These are phyloP conservation scores for Drosophila auraria DNA, from an alignment of 1,140 invertebrate genomes.

Conservation along the genomic window DNA sequence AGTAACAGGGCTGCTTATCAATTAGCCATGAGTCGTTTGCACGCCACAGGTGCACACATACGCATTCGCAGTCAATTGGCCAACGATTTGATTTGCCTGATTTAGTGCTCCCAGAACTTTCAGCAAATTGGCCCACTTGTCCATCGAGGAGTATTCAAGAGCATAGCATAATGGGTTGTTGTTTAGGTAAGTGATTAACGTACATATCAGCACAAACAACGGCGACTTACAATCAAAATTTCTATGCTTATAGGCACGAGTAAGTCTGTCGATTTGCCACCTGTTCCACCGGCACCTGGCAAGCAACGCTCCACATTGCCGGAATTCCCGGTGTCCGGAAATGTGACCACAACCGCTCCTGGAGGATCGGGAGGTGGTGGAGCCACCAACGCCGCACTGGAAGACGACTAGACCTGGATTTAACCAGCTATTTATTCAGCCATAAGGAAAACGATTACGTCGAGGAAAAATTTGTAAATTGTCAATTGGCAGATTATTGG, in stretches of 20 bases:
- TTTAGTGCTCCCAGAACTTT: constrained; percentile 72
- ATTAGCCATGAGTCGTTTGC: constrained; percentile 64
- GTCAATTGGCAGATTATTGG: constrained; percentile 33
- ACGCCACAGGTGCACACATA: constrained; percentile 49
- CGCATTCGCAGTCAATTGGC: constrained; percentile 60
- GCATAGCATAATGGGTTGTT: constrained; percentile 69
- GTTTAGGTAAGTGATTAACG: constrained; percentile 62
- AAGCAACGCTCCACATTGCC: constrained; percentile 57
- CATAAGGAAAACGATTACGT: constrained; percentile 20
- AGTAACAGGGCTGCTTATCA: constrained; percentile 69
- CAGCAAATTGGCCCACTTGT: constrained; percentile 28
- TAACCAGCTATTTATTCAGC: too few species aligned
- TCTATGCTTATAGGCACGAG: constrained; percentile 53
- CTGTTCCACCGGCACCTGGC: constrained; percentile 61
- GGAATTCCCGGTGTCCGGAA: constrained; percentile 52
- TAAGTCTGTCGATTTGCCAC: constrained; percentile 73
- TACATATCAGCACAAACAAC: constrained; percentile 18
- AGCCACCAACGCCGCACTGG: constrained; percentile 56
- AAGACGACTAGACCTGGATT: constrained; percentile 48
- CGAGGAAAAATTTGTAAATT: constrained; percentile 22
- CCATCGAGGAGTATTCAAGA: constrained; percentile 24
- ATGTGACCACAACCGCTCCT: constrained; percentile 23
- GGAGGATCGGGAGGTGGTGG: constrained; percentile 30
- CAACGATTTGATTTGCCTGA: constrained; percentile 74
- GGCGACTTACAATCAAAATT: constrained; percentile 11